phyloP scores from a whole-genome alignment of 1,140 invertebrate genomes.

The Ylistrum balloti region DNA sequence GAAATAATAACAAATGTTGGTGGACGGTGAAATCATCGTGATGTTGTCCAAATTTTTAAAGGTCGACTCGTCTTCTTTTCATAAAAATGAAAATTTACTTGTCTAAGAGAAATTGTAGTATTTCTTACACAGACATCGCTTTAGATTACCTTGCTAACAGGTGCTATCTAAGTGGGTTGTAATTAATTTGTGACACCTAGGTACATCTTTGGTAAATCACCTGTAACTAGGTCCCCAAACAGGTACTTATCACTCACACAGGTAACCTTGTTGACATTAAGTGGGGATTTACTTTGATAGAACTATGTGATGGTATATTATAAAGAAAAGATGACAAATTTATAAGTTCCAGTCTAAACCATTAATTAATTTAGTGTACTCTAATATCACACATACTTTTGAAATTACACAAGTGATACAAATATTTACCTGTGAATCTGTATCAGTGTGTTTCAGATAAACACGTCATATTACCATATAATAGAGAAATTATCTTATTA shows the following conservation, averaged over 20 bases:
- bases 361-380: background rate
- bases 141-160: background rate
- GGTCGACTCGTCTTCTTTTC: too few relatives aligned
- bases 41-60: too few relatives aligned
- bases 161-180: background rate
- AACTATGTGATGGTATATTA: background rate
- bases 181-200: constrained; percentile 11
- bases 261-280: constrained; percentile 18
- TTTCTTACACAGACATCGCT: too few relatives aligned
- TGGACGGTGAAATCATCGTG: too few relatives aligned
- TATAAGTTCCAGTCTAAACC: background rate
- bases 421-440: background rate
- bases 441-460: background rate
- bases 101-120: too few relatives aligned
- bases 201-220: background rate
- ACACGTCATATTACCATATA: background rate
- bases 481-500: background rate
- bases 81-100: too few relatives aligned
- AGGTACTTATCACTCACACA: background rate
- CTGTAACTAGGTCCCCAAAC: background rate
- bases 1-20: too few relatives aligned
- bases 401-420: background rate
- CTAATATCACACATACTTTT: constrained; percentile 34
- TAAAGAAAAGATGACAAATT: background rate
- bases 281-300: background rate